Base-by-base conservation (phyloP, 2,888 invertebrate genomes). In the Amiota minor region DNA sequence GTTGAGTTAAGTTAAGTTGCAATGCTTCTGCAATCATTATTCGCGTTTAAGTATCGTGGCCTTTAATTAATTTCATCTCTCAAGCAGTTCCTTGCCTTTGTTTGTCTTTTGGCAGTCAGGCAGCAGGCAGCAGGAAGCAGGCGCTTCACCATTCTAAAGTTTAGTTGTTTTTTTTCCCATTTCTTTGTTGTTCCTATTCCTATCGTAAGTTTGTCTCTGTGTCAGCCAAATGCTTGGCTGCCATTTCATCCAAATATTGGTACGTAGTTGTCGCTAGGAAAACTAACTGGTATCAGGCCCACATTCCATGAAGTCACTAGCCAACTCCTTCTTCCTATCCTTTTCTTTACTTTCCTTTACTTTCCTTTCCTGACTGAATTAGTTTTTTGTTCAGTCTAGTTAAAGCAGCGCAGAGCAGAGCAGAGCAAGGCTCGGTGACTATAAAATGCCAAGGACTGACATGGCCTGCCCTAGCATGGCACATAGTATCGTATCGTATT, bases 21-120 rank as follows among this genome's bases (percentile, higher is more conserved):
- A 35, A 35, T 35, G 35, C 35, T 35, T 35, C 6, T 35, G 35
- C 35, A 35, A 35, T 35, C 35, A 35, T 35, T 35, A 35, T 35
- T 35, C 35, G 35, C 35, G 35, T 35, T 35, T 35, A 35, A 35
- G 35, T 35, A 35, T 35, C 35, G 35, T 35, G 62, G n/a, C 35
- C 62, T 62, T 62, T 45, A 62, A 62, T 62, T 62, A 62, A 62
- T 62, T 62, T 62, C 45, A 62, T 62, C 62, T 62, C 4, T 35
- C 35, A 35, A 35, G 35, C 35, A 62, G 62, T 23, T 11, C 45
- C n/a, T 45, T 23, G 11, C n/a, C 35, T 62, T 62, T 62, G 62
- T 62, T 62, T 62, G 62, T 14, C 62, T 12, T 35, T 62, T 62
- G 23, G 14, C 23, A 20, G 35, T 35, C 35, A 35, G 35, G 35